Percentiles rank a stretch among this genome's conserved stretches.
These are phyloP conservation scores for Tragelaphus buxtoni DNA, from an alignment of 2,113 vertebrate genomes.

Conservation along the genomic window DNA sequence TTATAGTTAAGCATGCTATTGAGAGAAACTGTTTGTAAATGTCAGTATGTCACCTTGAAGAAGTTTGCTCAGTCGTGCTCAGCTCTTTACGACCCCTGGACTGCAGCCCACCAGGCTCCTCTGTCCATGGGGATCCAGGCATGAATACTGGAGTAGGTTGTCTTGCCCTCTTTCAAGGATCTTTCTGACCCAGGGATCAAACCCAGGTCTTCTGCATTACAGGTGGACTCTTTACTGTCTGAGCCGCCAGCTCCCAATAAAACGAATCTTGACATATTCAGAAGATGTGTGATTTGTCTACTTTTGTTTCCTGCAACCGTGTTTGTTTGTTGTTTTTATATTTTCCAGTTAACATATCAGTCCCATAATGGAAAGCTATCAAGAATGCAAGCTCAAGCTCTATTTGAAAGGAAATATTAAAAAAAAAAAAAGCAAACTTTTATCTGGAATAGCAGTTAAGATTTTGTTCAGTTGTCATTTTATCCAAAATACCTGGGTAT, in stretches of 20 bases:
- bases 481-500: background rate
- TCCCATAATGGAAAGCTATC: background rate
- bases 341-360: background rate
- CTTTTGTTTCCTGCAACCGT: background rate
- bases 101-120: background rate
- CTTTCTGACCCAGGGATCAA: background rate
- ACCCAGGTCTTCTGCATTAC: background rate
- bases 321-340: background rate
- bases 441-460: background rate
- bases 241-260: background rate
- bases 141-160: background rate
- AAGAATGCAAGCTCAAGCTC: background rate
- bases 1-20: background rate
- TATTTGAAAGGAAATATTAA: constrained; percentile 5
- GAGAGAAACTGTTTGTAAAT: constrained; percentile 28
- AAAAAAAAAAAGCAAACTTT: background rate
- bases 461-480: background rate
- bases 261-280: background rate
- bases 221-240: background rate
- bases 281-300: background rate
- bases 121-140: background rate
- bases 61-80: background rate
- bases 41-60: background rate
- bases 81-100: background rate
- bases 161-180: background rate